Conservation (phyloP, 2,797 vertebrate species). For the Podarcis lilfordi region DNA sequence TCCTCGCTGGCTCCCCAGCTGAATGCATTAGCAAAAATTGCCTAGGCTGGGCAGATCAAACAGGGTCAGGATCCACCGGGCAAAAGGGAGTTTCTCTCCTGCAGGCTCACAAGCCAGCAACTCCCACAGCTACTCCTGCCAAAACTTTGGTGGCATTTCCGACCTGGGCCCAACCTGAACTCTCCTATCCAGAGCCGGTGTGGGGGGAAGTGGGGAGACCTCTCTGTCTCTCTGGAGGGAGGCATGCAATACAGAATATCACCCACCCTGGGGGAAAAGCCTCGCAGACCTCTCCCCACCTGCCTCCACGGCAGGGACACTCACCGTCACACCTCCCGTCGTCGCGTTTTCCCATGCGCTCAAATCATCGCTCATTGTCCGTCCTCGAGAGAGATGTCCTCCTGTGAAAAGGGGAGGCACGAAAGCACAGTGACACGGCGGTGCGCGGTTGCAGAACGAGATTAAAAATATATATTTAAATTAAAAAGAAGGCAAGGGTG, state of each 20-base stretch:
- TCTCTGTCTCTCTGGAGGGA: not conserved
- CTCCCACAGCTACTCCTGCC: too few species aligned
- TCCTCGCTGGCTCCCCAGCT: too few species aligned
- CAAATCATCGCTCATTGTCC: slow-evolving; percentile 93
- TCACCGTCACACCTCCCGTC: slow-evolving; percentile 89
- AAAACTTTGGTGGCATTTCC: not conserved
- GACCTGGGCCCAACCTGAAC: too few species aligned
- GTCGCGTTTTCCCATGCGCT: slow-evolving; percentile 88
- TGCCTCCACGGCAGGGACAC: slow-evolving; percentile 51
- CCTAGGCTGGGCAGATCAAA: too few species aligned
- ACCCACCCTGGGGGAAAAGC: too few species aligned
- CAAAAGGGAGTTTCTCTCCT: too few species aligned
- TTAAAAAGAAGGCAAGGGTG: not conserved
- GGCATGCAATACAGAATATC: not conserved
- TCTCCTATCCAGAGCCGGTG: too few species aligned
- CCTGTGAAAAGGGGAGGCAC: slow-evolving; percentile 64
- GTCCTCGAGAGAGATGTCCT: slow-evolving; percentile 80
- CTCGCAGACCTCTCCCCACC: too few species aligned
- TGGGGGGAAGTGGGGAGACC: not conserved
- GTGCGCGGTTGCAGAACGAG: too few species aligned
- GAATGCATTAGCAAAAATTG: too few species aligned
- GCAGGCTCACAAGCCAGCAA: too few species aligned
- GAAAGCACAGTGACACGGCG: not conserved
- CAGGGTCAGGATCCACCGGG: too few species aligned
- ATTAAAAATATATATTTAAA: not conserved